These are phyloP conservation scores for Lepidurus packardi DNA, from an alignment of 1,140 invertebrate genomes.

Conservation along the genomic window DNA sequence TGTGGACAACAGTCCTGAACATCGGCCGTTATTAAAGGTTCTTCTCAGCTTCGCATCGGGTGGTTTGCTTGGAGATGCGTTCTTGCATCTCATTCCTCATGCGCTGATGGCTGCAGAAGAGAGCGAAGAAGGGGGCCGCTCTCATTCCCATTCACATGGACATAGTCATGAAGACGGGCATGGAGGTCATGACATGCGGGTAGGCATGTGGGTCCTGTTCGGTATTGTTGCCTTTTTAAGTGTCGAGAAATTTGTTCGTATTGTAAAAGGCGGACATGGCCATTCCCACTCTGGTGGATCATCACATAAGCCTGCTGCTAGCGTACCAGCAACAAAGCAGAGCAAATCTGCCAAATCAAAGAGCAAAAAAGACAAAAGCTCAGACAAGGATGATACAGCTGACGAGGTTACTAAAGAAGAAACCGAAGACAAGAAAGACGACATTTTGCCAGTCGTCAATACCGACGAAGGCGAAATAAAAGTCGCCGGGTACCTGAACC, in stretches of 20 bases:
- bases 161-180: conserved; percentile 46
- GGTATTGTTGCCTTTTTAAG: conserved; percentile 88
- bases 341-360: conserved; percentile 30
- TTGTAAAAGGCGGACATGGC: conserved; percentile 75
- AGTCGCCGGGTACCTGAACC: conserved; percentile 86
- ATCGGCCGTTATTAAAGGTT: conserved; percentile 78
- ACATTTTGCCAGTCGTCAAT: background rate
- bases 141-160: conserved; percentile 47
- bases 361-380: conserved; percentile 36
- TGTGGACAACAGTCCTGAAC: conserved; percentile 75
- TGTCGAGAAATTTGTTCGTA: conserved; percentile 85
- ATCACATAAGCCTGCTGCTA: conserved; percentile 39
- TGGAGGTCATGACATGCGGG: conserved; percentile 65
- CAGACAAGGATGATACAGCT: conserved; percentile 37
- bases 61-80: conserved; percentile 86
- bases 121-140: conserved; percentile 44
- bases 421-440: conserved; percentile 35
- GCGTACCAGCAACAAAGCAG: conserved; percentile 33
- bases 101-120: conserved; percentile 60
- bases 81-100: conserved; percentile 93
- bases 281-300: conserved; percentile 52
- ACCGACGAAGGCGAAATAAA: conserved; percentile 60
- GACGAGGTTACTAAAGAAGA: conserved; percentile 38
- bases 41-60: conserved; percentile 91
- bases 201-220: conserved; percentile 80